phyloP scores from a whole-genome alignment of 1,140 invertebrate species.

The Calycopis cecrops region DNA sequence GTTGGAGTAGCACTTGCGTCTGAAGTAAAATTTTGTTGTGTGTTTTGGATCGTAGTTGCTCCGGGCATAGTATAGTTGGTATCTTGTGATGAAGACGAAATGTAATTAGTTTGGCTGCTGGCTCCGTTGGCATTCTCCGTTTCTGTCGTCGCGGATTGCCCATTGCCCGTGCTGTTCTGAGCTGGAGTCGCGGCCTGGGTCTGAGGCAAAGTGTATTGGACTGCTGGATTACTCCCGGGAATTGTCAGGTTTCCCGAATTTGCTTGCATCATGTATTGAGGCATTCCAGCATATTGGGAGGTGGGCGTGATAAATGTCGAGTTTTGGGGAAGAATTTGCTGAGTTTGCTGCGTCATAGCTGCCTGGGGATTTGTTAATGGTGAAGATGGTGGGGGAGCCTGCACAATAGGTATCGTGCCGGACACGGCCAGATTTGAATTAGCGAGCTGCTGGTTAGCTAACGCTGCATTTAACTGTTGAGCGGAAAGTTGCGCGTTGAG shows the following conservation, averaged over 20 bases:
- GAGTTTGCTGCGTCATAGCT: constrained; percentile 40
- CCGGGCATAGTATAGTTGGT: constrained; percentile 36
- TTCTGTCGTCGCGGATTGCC: constrained; percentile 40
- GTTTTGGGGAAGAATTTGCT: constrained; percentile 54
- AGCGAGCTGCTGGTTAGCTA: constrained; percentile 50
- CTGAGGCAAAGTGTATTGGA: constrained; percentile 52
- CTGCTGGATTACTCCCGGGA: constrained; percentile 37
- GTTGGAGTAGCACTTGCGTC: constrained; percentile 40
- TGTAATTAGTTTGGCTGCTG: constrained; percentile 54
- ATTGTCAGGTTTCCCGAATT: constrained; percentile 48
- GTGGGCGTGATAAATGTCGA: constrained; percentile 51
- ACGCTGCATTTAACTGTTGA: constrained; percentile 59
- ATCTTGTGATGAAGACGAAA: constrained; percentile 59
- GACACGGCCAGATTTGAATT: constrained; percentile 48
- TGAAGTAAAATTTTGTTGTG: constrained; percentile 45
- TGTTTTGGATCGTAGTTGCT: constrained; percentile 37
- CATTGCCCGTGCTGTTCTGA: constrained; percentile 40
- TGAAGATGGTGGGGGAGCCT: constrained; percentile 47
- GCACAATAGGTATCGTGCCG: constrained; percentile 61
- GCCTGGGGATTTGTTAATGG: constrained; percentile 45
- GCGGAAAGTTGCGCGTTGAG: constrained; percentile 59
- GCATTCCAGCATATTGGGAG: constrained; percentile 50
- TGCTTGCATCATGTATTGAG: constrained; percentile 57
- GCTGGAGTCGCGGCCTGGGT: constrained; percentile 37
- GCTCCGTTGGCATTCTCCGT: constrained; percentile 38